Evolutionary conservation across 1,140 invertebrate genomes (phyloP).

Genomic region (Daktulosphaira vitifoliae): DNA sequence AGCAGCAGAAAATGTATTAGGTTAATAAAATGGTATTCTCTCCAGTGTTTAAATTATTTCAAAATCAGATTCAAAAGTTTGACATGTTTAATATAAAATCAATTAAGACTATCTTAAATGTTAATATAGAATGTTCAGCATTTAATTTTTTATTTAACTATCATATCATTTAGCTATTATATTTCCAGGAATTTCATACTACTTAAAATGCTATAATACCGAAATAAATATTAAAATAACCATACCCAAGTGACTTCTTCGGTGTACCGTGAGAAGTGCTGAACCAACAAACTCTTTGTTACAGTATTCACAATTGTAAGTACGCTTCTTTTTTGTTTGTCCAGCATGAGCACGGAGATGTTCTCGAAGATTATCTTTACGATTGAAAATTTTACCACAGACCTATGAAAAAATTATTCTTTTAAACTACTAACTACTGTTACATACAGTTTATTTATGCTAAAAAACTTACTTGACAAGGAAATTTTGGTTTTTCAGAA

Average conservation of each 20-base stretch:
- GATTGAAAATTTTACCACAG: slow-evolving; percentile 60
- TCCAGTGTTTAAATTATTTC: too few species aligned
- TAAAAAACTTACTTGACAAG: slow-evolving; percentile 50
- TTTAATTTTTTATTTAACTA: too few species aligned
- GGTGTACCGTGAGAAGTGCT: slow-evolving; percentile 58
- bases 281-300: slow-evolving; percentile 60
- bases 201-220: too few species aligned
- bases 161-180: too few species aligned
- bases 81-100: too few species aligned
- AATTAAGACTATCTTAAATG: too few species aligned
- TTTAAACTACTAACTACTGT: neutral
- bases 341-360: slow-evolving; percentile 65
- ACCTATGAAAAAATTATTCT: slow-evolving; percentile 46
- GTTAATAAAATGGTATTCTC: too few species aligned
- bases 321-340: slow-evolving; percentile 54
- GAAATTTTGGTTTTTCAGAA: slow-evolving; percentile 48
- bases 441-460: neutral
- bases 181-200: too few species aligned
- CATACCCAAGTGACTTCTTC: slow-evolving; percentile 58
- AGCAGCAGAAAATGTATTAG: too few species aligned
- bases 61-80: too few species aligned
- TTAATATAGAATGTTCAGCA: too few species aligned
- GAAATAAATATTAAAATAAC: slow-evolving; percentile 44
- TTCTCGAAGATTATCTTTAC: slow-evolving; percentile 67
- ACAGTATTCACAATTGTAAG: slow-evolving; percentile 56